Percentiles rank a stretch among this genome's conserved stretches.
Evolutionary conservation across 1,140 invertebrate species (phyloP).

Genomic region (Drosophila simulans): DNA sequence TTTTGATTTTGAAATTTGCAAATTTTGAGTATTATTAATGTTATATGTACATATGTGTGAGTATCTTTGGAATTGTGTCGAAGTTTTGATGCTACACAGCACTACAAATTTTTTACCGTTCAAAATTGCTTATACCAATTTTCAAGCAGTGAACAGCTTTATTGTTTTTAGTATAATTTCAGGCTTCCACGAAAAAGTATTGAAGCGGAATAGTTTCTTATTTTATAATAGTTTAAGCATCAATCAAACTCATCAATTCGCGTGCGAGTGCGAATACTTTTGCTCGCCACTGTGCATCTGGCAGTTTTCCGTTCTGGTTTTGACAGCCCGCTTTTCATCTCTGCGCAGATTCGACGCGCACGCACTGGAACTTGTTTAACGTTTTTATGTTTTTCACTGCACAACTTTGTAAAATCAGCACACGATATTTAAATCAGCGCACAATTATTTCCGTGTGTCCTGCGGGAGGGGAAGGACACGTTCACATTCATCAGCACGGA

Average conservation of each 20-base stretch:
- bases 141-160: too few relatives aligned
- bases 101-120: too few relatives aligned
- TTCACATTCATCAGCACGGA: constrained; percentile 13
- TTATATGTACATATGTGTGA: too few relatives aligned
- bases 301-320: constrained; percentile 21
- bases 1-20: too few relatives aligned
- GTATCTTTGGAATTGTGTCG: too few relatives aligned
- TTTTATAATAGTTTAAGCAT: not conserved
- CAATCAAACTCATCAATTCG: not conserved
- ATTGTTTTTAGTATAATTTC: too few relatives aligned
- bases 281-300: constrained; percentile 23
- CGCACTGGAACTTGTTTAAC: constrained; percentile 53
- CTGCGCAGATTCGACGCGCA: constrained; percentile 44
- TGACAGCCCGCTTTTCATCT: constrained; percentile 41
- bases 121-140: too few relatives aligned
- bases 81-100: too few relatives aligned
- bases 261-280: constrained; percentile 18
- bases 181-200: too few relatives aligned
- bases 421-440: constrained; percentile 26
- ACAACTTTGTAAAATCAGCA: constrained; percentile 50
- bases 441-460: constrained; percentile 22
- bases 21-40: too few relatives aligned
- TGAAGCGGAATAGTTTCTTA: too few relatives aligned
- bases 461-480: constrained; percentile 1
- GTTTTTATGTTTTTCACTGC: constrained; percentile 63